phyloP scores from a whole-genome alignment of 2,113 vertebrate species.

The Onychostoma macrolepis region DNA sequence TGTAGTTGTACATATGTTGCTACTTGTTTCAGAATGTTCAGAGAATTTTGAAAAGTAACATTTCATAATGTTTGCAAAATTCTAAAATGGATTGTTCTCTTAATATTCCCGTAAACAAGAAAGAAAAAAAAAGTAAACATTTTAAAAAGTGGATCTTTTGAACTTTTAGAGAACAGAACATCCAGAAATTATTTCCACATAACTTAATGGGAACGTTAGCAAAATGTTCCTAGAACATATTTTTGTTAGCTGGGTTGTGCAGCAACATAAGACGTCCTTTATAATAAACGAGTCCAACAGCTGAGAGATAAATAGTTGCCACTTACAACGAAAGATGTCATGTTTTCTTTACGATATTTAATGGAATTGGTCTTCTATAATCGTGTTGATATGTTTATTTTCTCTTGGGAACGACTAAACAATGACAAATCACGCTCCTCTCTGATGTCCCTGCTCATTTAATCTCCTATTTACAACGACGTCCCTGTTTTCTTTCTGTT shows the following conservation, averaged over 20 bases:
- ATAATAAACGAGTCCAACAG: neutral
- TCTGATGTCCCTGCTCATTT: neutral
- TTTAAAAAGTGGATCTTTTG: neutral
- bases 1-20: neutral
- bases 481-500: neutral
- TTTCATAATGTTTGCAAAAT: neutral
- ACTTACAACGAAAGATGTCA: neutral
- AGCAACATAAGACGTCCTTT: neutral
- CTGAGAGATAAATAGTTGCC: neutral
- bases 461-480: conserved; percentile 35
- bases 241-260: neutral
- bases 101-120: neutral
- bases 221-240: neutral
- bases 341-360: neutral
- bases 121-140: too few relatives aligned
- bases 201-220: neutral
- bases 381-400: neutral
- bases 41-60: neutral
- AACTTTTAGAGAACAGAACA: neutral
- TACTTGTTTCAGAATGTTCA: neutral
- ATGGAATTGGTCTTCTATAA: too few relatives aligned
- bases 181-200: neutral
- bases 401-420: neutral
- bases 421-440: neutral
- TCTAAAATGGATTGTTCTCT: neutral